Base-by-base conservation (phyloP, 2,113 vertebrate genomes). In the Zosterops borbonicus region DNA sequence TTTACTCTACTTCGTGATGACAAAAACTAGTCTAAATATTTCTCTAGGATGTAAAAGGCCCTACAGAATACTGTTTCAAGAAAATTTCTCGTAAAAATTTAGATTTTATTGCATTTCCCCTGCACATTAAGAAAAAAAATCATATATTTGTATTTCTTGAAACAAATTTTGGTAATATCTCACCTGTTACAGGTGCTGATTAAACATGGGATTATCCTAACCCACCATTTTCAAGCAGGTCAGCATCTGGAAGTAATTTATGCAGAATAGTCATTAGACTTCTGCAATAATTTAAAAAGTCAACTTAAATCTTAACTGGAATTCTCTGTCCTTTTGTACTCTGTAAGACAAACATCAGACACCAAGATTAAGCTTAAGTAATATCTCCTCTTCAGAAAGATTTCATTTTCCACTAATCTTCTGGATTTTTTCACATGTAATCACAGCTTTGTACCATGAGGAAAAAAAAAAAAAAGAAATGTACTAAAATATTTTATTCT, bases 181-280 rank as follows among this genome's bases (percentile, higher is more conserved):
- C 55, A 90, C 69, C 62, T 93, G 62, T 65, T 83, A 52, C 49
- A 95, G 67, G 85, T 95, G 84, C 41, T 87, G 70, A 94, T 95
- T 97, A 93, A 92, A 62, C 39, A 86, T 50, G 22, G 11, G 52
- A 87, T 96, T 96, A 92, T 95, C 91, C 86, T 87, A 89, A 88
- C 69, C 89, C 89, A 64, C 67, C 68, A 67, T 93, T 97, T 96
- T 88, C 84, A 95, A 90, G 90, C 79, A 97, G 90, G 69, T 97
- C 94, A 92, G 81, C 97, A 97, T 97, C 97, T 98, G 98, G 97
- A 98, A 98, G 74, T 93, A 94, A 97, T 98, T 98, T 94, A 92
- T 97, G 95, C 62, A 67, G 95, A 90, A 92, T 62, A 94, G 88
- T 95, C 94, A 96, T 97, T 97, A 97, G 93, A 96, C 83, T 96